Conservation (phyloP, 2,888 invertebrate genomes). For the Xestia rhomboidea region DNA sequence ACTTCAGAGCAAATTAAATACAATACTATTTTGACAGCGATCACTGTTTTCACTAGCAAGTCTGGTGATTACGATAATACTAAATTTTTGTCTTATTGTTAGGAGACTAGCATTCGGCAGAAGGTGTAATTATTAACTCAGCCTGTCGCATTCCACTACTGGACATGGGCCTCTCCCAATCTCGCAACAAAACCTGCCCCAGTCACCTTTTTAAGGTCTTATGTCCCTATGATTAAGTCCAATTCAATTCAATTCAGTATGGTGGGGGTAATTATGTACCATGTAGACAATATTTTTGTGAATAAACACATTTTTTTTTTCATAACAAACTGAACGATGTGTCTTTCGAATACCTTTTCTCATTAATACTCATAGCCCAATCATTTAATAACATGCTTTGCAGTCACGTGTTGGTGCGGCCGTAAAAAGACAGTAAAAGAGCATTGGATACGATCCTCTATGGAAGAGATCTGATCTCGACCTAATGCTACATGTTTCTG, state of each 20-base stretch:
- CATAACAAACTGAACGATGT: too few relatives aligned
- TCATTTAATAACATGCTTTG: conserved; percentile 57
- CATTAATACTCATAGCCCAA: conserved; percentile 21
- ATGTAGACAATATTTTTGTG: too few relatives aligned
- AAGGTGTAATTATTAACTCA: background rate
- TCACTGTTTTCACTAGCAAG: background rate
- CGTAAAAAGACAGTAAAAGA: conserved; percentile 77
- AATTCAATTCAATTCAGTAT: too few relatives aligned
- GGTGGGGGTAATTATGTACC: too few relatives aligned
- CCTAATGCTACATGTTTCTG: conserved; percentile 36
- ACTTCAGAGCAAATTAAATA: background rate
- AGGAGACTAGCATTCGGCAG: background rate
- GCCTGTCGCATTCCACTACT: background rate
- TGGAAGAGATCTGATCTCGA: conserved; percentile 53
- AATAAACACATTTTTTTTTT: too few relatives aligned
- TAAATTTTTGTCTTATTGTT: background rate
- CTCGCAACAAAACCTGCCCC: background rate
- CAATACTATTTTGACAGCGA: background rate
- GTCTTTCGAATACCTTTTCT: background rate
- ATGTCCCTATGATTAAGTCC: background rate
- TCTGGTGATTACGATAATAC: background rate
- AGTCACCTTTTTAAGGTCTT: background rate
- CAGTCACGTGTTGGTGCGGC: conserved; percentile 72
- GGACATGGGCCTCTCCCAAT: background rate
- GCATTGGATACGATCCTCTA: conserved; percentile 59